These are phyloP conservation scores for Corydoras sp. DNA, from an alignment of 2,113 vertebrate genomes.

Conservation along the genomic window DNA sequence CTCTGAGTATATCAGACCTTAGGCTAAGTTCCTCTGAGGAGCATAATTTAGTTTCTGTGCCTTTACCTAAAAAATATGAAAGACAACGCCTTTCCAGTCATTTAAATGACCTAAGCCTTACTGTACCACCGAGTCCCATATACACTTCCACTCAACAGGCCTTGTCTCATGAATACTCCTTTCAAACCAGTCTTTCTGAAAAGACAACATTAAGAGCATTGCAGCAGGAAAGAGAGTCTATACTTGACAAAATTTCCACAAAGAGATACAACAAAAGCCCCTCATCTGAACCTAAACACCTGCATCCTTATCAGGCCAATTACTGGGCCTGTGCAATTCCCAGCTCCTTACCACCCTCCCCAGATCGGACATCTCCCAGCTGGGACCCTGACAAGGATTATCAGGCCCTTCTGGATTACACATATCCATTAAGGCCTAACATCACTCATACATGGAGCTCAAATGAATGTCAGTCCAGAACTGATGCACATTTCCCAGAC, in stretches of 20 bases:
- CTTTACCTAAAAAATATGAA: constrained; percentile 20
- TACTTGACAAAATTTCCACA: constrained; percentile 13
- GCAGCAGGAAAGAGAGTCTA: not conserved
- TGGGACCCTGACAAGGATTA: constrained; percentile 87
- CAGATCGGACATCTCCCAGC: constrained; percentile 68
- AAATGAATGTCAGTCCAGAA: constrained; percentile 2
- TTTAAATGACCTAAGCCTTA: constrained; percentile 44
- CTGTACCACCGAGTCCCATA: constrained; percentile 42
- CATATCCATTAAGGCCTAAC: constrained; percentile 80
- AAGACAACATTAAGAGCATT: constrained; percentile 17
- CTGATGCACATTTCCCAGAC: constrained; percentile 67
- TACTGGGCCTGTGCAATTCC: constrained; percentile 88
- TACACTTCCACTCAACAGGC: constrained; percentile 51
- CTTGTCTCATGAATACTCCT: constrained; percentile 37
- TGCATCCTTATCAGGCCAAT: constrained; percentile 66
- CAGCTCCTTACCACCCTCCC: constrained; percentile 64
- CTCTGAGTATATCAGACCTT: constrained; percentile 43
- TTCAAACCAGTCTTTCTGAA: constrained; percentile 24
- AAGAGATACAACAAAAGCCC: constrained; percentile 14
- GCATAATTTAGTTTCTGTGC: not conserved
- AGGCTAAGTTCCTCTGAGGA: constrained; percentile 11
- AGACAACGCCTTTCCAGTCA: constrained; percentile 45
- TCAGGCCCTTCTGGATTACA: constrained; percentile 83
- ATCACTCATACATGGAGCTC: constrained; percentile 46
- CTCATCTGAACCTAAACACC: constrained; percentile 24